phyloP scores from a whole-genome alignment of 2,113 vertebrate genomes.

The Heteronetta atricapilla region DNA sequence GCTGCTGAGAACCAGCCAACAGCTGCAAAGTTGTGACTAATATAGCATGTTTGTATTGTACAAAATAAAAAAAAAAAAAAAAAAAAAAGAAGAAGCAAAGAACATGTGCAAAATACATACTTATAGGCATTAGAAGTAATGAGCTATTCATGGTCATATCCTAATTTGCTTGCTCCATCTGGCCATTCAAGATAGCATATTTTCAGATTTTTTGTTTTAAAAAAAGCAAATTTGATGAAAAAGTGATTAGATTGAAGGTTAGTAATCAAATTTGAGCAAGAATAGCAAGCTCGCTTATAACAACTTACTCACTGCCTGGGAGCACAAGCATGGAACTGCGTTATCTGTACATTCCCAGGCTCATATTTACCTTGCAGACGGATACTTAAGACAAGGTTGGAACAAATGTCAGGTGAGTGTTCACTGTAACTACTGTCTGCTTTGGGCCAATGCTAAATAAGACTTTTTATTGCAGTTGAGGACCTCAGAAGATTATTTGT shows the following conservation, averaged over 20 bases:
- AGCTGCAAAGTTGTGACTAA: conserved; percentile 33
- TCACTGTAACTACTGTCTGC: background rate
- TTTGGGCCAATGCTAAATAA: background rate
- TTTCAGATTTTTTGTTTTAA: background rate
- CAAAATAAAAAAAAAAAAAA: background rate
- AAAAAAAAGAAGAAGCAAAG: background rate
- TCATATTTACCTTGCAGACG: background rate
- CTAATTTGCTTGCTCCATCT: background rate
- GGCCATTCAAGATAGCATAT: background rate
- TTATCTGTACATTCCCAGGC: background rate
- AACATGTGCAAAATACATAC: background rate
- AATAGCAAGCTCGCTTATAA: background rate
- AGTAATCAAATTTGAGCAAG: background rate
- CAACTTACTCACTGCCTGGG: background rate
- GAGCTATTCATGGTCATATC: background rate
- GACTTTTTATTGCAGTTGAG: background rate
- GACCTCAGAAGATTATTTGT: background rate
- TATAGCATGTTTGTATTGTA: background rate
- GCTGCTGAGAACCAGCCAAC: background rate
- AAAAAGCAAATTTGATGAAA: background rate
- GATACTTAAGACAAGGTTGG: background rate
- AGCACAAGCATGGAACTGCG: background rate
- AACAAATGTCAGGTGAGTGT: background rate
- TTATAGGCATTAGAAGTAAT: background rate
- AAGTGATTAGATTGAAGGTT: background rate